A percentile compares a stretch with the other conserved stretches of the same genome.
phyloP scores from a whole-genome alignment of 2,797 vertebrate genomes.

The Manis crassicaudata region DNA sequence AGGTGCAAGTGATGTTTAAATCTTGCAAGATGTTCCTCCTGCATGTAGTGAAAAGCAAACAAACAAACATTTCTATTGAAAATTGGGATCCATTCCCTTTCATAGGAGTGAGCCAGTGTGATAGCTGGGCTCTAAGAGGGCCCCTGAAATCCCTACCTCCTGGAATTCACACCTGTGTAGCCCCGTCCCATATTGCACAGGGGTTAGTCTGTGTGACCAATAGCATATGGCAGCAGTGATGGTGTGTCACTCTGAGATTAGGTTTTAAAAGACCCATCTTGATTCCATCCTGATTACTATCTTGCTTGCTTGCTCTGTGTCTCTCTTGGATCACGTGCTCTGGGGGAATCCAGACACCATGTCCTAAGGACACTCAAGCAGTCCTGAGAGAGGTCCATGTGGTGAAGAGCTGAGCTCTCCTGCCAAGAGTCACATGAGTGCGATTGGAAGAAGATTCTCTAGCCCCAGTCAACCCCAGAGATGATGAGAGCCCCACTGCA shows the following conservation, averaged over 20 bases:
- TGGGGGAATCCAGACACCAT: neutral
- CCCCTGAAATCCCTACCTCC: neutral
- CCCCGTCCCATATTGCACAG: neutral
- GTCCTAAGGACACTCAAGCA: neutral
- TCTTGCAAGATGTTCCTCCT: constrained; percentile 90
- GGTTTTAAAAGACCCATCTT: neutral
- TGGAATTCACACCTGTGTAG: neutral
- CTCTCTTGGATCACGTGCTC: neutral
- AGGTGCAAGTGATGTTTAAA: constrained; percentile 87
- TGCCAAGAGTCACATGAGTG: neutral
- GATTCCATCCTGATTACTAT: neutral
- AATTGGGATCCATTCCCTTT: neutral
- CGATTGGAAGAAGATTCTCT: neutral
- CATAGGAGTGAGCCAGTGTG: neutral
- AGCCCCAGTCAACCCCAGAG: neutral
- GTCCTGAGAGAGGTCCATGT: neutral
- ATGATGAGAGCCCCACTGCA: neutral
- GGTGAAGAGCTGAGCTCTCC: neutral
- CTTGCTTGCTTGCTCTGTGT: neutral
- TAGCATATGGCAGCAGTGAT: neutral
- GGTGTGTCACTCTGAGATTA: neutral
- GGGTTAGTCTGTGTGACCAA: neutral
- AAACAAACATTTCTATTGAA: neutral
- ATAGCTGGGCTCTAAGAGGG: neutral
- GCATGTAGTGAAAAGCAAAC: constrained; percentile 44